These are phyloP conservation scores for Pithys albifrons DNA, from an alignment of 2,113 vertebrate species.

Conservation along the genomic window DNA sequence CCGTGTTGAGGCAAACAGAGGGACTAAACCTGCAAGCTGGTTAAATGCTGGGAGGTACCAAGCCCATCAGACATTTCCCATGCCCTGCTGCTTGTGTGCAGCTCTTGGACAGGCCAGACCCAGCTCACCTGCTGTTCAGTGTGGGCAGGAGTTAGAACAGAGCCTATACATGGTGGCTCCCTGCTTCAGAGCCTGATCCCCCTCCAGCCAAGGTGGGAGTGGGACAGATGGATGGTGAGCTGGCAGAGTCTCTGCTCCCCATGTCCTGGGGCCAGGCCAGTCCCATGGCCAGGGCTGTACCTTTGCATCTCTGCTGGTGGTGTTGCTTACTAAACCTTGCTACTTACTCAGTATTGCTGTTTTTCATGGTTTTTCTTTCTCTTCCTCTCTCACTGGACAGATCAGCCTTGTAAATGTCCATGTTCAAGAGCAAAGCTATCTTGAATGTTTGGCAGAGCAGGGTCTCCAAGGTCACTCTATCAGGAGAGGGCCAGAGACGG, in stretches of 20 bases:
- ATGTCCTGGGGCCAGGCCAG: background rate
- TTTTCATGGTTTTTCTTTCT: background rate
- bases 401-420: accelerated
- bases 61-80: background rate
- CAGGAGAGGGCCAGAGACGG: background rate
- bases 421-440: background rate
- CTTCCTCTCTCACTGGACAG: background rate
- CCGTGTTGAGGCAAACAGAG: background rate
- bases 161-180: background rate
- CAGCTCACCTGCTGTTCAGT: background rate
- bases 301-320: accelerated
- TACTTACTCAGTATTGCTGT: background rate
- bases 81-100: background rate
- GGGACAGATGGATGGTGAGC: background rate
- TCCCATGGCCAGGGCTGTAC: background rate
- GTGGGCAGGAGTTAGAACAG: background rate
- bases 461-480: background rate
- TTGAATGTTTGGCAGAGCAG: background rate
- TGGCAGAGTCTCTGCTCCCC: background rate
- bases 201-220: background rate
- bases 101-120: background rate
- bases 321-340: background rate
- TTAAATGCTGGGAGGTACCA: background rate
- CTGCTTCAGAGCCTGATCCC: background rate
- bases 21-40: background rate